A percentile compares a stretch with the other conserved stretches of the same genome.
Conservation (phyloP, 1,140 invertebrate species). For the Drosophila saltans region DNA sequence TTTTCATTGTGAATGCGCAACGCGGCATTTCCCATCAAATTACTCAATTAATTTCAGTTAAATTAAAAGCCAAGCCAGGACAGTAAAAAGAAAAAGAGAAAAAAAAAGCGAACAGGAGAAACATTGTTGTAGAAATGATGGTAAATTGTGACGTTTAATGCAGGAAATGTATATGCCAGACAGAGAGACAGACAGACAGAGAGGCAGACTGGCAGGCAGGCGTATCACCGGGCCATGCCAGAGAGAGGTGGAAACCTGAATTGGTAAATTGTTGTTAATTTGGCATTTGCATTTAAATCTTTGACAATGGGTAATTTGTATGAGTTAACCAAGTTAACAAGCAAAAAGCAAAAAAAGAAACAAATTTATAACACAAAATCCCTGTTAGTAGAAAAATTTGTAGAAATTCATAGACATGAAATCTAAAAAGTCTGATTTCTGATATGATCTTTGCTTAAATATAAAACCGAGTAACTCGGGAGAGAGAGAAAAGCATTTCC, state of each 20-base stretch:
- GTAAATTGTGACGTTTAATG: conserved; percentile 37
- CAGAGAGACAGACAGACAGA: not conserved
- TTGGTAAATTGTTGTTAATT: conserved; percentile 49
- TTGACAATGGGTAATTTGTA: conserved; percentile 34
- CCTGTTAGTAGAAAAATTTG: too few relatives aligned
- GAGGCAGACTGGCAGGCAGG: not conserved
- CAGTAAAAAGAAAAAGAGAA: conserved; percentile 17
- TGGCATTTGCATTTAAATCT: conserved; percentile 54
- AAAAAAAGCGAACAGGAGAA: not conserved
- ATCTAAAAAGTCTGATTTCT: not conserved
- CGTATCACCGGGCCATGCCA: not conserved
- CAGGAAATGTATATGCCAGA: conserved; percentile 27
- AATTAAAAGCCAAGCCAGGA: conserved; percentile 47
- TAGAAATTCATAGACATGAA: not conserved
- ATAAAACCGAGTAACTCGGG: conserved; percentile 8
- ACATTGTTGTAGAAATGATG: conserved; percentile 13
- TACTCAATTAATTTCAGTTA: conserved; percentile 77
- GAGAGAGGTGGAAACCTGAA: conserved; percentile 25
- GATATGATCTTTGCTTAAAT: not conserved
- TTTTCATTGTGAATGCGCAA: conserved; percentile 37
- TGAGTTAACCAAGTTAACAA: conserved; percentile 5
- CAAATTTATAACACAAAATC: too few relatives aligned
- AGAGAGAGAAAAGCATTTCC: conserved; percentile 11
- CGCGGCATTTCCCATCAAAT: conserved; percentile 66
- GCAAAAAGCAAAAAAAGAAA: not conserved